Percentiles rank a stretch among this genome's conserved stretches.
Conservation (phyloP, 2,797 vertebrate genomes). For the Enteromius anoplus region DNA sequence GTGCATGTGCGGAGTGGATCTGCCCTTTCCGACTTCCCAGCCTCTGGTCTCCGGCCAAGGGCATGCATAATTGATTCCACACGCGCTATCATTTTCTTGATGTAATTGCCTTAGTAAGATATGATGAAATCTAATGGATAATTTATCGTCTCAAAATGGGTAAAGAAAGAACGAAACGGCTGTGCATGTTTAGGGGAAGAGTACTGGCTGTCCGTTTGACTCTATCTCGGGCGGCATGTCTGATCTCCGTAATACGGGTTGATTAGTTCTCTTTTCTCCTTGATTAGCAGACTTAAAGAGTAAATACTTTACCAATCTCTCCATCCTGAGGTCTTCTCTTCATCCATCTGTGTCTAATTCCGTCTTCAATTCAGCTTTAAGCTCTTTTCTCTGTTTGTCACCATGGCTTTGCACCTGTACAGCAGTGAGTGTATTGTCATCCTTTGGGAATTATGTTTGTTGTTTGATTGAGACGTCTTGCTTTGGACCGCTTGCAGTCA, state of each 20-base stretch:
- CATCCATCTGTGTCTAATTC: conserved; percentile 43
- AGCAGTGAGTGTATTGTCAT: conserved; percentile 44
- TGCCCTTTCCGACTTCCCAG: conserved; percentile 90
- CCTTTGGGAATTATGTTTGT: conserved; percentile 54
- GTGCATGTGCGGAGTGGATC: conserved; percentile 80
- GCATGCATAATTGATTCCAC: conserved; percentile 99
- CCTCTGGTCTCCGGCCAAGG: conserved; percentile 95
- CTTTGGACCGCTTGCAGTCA: conserved; percentile 40
- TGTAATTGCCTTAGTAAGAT: conserved; percentile 99
- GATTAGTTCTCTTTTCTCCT: conserved; percentile 56
- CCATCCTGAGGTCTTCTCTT: conserved; percentile 34
- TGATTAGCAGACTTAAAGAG: conserved; percentile 58
- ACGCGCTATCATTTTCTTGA: conserved; percentile 98
- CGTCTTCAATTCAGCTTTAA: conserved; percentile 22
- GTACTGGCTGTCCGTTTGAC: conserved; percentile 10
- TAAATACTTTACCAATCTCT: conserved; percentile 25
- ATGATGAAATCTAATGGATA: conserved; percentile 99
- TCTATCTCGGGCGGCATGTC: conserved; percentile 31
- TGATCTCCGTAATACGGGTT: conserved; percentile 51
- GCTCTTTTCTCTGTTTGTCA: conserved; percentile 25
- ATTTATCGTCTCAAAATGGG: conserved; percentile 89
- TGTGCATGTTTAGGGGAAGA: conserved; percentile 54
- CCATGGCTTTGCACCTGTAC: conserved; percentile 11
- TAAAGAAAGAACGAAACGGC: conserved; percentile 79
- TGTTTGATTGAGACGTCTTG: conserved; percentile 52